Base-by-base conservation (phyloP, 2,888 invertebrate species). In the Eristalinus aeneus region DNA sequence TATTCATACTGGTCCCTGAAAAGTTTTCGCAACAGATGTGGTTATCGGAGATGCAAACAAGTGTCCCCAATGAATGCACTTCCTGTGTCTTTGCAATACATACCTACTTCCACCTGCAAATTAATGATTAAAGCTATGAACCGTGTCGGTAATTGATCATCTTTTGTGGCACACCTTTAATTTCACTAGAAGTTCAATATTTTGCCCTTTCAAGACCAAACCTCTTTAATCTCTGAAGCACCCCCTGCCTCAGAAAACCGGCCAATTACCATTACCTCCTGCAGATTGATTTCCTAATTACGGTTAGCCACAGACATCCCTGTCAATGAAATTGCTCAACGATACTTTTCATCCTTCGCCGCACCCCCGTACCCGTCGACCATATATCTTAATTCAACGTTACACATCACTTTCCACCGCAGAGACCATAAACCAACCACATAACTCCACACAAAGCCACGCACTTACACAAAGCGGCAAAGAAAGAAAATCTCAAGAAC, bases 361-460 rank as follows among this genome's bases (percentile, higher is more conserved):
- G 16, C 39, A 8, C 4, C 46, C 8, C 46, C 46, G 8, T 16
- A 3, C 16, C 10, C 53, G 23, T 10, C 16, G 39, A 46, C 10
- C 74, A 58, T 76, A 61, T 72, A 73, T 76, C 76, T 76, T 58
- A 76, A 80, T 69, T 73, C 53, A 71, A 73, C 72, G 68, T 80
- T 54, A 72, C 76, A 77, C 64, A 73, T 63, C 76, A 69, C 73
- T 58, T 36, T 36, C 71, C 80, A 81, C 73, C 54, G 54, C 31
- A 64, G 46, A 39, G 68, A 74, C 85, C 81, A 64, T 77, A 73
- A 85, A 77, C 77, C 73, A 86, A 77, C 81, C 77, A 61, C 68
- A 76, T 58, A 77, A 81, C 73, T 85, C 81, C 54, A 77, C 77
- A 64, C 73, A 54, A 23, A 60, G 9, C 11, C 36, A 31, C 16